Evolutionary conservation across 2,113 vertebrate species (phyloP).

Genomic region (Neomonachus schauinslandi): DNA sequence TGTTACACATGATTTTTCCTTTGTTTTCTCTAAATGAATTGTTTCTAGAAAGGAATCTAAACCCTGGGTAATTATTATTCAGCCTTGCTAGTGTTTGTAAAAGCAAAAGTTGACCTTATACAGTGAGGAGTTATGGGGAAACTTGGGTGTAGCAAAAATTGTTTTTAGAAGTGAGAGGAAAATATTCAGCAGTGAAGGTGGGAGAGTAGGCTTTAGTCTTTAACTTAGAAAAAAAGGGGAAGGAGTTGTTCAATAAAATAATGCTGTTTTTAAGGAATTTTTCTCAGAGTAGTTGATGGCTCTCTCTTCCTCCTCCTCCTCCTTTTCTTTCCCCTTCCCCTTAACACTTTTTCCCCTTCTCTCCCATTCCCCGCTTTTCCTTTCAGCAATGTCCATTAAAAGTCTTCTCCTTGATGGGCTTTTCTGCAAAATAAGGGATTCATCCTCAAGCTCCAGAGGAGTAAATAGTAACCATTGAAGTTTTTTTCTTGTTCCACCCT

Average conservation of each 20-base stretch:
- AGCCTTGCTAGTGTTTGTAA: conserved; percentile 80
- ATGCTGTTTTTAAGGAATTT: conserved; percentile 61
- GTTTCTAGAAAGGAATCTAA: conserved; percentile 82
- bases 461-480: too few species aligned
- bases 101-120: conserved; percentile 79
- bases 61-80: conserved; percentile 73
- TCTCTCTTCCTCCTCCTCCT: neutral
- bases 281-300: neutral
- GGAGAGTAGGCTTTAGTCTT: conserved; percentile 81
- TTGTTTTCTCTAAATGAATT: conserved; percentile 81
- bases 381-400: neutral
- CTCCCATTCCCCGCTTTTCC: neutral
- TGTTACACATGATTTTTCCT: conserved; percentile 49
- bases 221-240: conserved; percentile 46
- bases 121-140: conserved; percentile 78
- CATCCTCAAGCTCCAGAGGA: neutral
- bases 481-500: neutral
- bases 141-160: conserved; percentile 79
- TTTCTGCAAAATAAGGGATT: neutral
- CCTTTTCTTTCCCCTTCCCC: neutral
- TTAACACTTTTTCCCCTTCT: neutral
- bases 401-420: neutral
- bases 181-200: conserved; percentile 74
- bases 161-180: conserved; percentile 50
- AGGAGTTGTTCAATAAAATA: conserved; percentile 29